Evolutionary conservation across 2,888 invertebrate species (phyloP).

Genomic region (Heliothis peltigera): DNA sequence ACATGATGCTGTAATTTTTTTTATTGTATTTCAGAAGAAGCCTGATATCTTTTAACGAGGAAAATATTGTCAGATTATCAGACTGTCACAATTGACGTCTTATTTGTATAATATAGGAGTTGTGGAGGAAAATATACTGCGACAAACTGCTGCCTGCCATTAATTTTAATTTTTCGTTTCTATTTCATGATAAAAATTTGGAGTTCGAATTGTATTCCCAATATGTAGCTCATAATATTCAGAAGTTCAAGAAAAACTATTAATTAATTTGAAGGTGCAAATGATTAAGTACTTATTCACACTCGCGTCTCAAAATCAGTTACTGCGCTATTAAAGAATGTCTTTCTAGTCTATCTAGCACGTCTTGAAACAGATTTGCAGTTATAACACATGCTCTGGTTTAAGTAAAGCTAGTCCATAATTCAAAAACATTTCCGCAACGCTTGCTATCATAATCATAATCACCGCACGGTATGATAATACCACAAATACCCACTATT

Average conservation of each 20-base stretch:
- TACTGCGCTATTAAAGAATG: conserved; percentile 1
- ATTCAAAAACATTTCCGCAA: conserved; percentile 28
- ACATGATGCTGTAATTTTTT: neutral
- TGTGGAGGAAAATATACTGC: conserved; percentile 34
- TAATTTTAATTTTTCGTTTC: neutral
- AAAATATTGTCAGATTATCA: conserved; percentile 16
- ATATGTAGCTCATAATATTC: neutral
- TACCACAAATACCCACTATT: conserved; percentile 55
- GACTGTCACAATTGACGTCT: conserved; percentile 3
- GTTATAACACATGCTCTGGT: conserved; percentile 23
- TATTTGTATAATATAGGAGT: conserved; percentile 3
- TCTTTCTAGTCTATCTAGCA: conserved; percentile 20
- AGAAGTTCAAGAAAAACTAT: neutral
- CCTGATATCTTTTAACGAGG: conserved; percentile 15
- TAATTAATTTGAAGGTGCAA: too few species aligned
- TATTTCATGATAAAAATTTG: neutral
- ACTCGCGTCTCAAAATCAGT: conserved; percentile 17
- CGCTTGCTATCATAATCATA: conserved; percentile 45
- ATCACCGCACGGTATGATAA: conserved; percentile 42
- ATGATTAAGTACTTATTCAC: conserved; percentile 3
- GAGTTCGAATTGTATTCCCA: neutral
- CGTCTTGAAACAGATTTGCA: conserved; percentile 31
- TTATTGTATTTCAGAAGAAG: neutral
- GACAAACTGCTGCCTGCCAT: neutral
- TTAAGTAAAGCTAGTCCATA: conserved; percentile 39